Percentiles rank a stretch among this genome's conserved stretches.
phyloP scores from a whole-genome alignment of 1,140 invertebrate species.

The Protaetia brevitarsis region DNA sequence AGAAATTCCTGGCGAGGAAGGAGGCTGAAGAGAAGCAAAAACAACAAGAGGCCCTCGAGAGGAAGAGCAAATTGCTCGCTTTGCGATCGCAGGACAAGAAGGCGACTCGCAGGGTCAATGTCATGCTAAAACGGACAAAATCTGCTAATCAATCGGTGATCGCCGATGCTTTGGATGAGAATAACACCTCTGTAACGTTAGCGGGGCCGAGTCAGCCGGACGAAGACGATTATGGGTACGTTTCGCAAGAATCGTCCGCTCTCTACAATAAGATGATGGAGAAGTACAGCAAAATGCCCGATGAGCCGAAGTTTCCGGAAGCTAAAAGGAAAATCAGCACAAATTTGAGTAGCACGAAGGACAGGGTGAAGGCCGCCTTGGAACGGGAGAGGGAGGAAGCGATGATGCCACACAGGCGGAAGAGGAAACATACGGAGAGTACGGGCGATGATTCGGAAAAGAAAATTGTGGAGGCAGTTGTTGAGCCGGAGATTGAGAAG shows the following conservation, averaged over 20 bases:
- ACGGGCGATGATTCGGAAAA: constrained; percentile 37
- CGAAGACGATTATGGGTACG: constrained; percentile 88
- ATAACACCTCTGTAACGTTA: constrained; percentile 71
- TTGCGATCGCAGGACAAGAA: constrained; percentile 63
- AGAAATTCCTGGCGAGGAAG: constrained; percentile 76
- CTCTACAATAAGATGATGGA: constrained; percentile 81
- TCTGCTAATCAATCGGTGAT: constrained; percentile 83
- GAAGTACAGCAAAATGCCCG: constrained; percentile 71
- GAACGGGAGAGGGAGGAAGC: constrained; percentile 71
- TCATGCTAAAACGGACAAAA: constrained; percentile 76
- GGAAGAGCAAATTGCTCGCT: constrained; percentile 63
- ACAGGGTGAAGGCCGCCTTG: constrained; percentile 72
- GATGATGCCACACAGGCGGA: constrained; percentile 62
- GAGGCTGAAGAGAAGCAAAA: constrained; percentile 74
- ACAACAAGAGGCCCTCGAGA: constrained; percentile 60
- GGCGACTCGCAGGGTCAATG: constrained; percentile 56
- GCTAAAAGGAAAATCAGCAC: constrained; percentile 47
- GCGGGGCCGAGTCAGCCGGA: constrained; percentile 74
- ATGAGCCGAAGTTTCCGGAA: constrained; percentile 59
- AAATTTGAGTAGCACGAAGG: constrained; percentile 62
- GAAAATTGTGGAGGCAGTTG: constrained; percentile 33
- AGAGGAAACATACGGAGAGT: constrained; percentile 54
- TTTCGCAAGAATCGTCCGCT: constrained; percentile 74
- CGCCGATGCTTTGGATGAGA: constrained; percentile 74
- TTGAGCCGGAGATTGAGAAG: constrained; percentile 50